A percentile compares a stretch with the other conserved stretches of the same genome.
Conservation (phyloP, 1,140 invertebrate species). For the Apis mellifera region DNA sequence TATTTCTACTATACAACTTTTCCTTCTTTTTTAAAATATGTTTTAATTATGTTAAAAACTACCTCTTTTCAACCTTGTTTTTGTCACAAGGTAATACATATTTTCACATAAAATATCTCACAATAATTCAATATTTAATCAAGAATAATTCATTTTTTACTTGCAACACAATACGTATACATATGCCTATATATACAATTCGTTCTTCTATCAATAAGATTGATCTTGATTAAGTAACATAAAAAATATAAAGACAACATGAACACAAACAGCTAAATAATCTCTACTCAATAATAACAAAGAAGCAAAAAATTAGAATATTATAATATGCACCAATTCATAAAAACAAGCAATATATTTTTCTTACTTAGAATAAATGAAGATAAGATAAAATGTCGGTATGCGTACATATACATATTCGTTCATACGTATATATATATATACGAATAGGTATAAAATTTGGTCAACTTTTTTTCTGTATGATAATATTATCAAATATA, state of each 20-base stretch:
- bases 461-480: conserved; percentile 62
- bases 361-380: conserved; percentile 48
- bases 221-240: conserved; percentile 63
- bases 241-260: conserved; percentile 58
- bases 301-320: conserved; percentile 57
- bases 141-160: conserved; percentile 18
- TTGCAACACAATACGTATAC: conserved; percentile 11
- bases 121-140: conserved; percentile 41
- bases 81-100: conserved; percentile 5
- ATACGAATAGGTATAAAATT: conserved; percentile 61
- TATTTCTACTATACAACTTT: conserved; percentile 21
- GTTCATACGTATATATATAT: conserved; percentile 40
- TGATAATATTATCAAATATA: conserved; percentile 70
- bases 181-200: conserved; percentile 36
- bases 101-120: conserved; percentile 22
- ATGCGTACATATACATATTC: conserved; percentile 48
- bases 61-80: conserved; percentile 10
- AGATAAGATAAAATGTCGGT: conserved; percentile 50
- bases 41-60: conserved; percentile 21
- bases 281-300: conserved; percentile 60
- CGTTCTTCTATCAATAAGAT: conserved; percentile 22
- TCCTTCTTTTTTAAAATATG: conserved; percentile 1
- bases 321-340: conserved; percentile 43
- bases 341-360: conserved; percentile 56
- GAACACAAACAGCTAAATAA: conserved; percentile 59